Percentiles rank a stretch among this genome's conserved stretches.
These are phyloP conservation scores for Dynastes maya DNA, from an alignment of 2,888 invertebrate genomes.

Conservation along the genomic window DNA sequence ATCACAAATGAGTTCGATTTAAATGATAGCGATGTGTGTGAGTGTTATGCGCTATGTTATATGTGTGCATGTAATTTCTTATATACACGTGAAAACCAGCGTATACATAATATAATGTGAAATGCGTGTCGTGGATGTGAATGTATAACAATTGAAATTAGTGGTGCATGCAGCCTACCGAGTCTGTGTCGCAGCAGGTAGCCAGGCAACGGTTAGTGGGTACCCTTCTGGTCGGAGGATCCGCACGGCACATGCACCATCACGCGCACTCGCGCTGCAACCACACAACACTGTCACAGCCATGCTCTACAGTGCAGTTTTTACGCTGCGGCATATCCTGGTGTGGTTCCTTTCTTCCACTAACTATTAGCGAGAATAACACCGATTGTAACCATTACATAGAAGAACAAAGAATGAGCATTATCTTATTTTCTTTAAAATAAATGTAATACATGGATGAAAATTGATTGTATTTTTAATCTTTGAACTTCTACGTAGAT, in stretches of 20 bases:
- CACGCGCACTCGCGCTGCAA: constrained; percentile 93
- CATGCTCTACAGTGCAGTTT: constrained; percentile 63
- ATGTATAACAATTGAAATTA: constrained; percentile 43
- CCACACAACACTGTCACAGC: constrained; percentile 72
- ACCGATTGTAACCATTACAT: neutral
- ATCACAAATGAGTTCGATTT: constrained; percentile 10
- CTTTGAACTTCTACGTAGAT: constrained; percentile 20
- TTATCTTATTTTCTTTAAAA: neutral
- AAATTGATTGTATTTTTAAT: neutral
- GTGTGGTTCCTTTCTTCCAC: constrained; percentile 56
- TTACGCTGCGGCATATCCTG: constrained; percentile 60
- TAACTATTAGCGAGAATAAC: neutral
- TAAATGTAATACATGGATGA: neutral
- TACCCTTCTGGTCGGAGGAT: constrained; percentile 68
- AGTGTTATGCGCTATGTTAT: neutral
- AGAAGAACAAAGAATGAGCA: constrained; percentile 11
- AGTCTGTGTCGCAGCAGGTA: constrained; percentile 68
- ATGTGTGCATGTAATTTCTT: neutral
- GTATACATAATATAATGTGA: neutral
- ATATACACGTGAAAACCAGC: neutral
- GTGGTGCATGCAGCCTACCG: constrained; percentile 68
- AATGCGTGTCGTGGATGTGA: constrained; percentile 23
- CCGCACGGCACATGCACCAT: constrained; percentile 87
- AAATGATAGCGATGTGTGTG: constrained; percentile 17
- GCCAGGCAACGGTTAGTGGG: constrained; percentile 67